Base-by-base conservation (phyloP, 2,113 vertebrate genomes). In the Channa maculata region DNA sequence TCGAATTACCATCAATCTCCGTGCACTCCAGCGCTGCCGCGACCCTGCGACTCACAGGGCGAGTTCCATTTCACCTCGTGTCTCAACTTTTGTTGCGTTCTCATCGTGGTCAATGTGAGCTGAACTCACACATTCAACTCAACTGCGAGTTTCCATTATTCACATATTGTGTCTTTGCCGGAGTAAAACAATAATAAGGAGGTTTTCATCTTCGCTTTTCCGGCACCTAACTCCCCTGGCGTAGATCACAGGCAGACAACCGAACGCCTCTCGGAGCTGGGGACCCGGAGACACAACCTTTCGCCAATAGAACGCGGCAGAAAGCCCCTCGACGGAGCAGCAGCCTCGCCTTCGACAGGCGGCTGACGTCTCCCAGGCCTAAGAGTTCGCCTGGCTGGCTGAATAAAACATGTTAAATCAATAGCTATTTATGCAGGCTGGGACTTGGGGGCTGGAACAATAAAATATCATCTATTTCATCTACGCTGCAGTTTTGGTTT, bases 401-500 rank as follows among this genome's bases (percentile, higher is more conserved):
- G 93, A 96, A 95, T 94, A 95, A 95, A 95, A 95, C 93, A 94
- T 92, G 84, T 91, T 92, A 92, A 96, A 96, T 96, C 95, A 95
- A 95, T 94, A 92, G 92, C 94, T 95, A 93, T 95, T 95, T 95
- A 96, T 95, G 93, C 86, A 92, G 45, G 51, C 73, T 83, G 84
- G 86, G 79, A 85, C 74, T 72, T 12, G n/a, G 77, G 72, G 82
- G 79, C 82, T 81, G 71, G 74, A 80, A 90, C 88, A 88, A 90
- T 90, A 88, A 88, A 88, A 87, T 77, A 87, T 84, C 63, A 82
- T 87, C 84, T 77, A 77, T 90, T 88, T 88, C 82, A 88, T 90
- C 84, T 84, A 84, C 79, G 80, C 84, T 87, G 88, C 88, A 88
- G 68, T 87, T 85, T 87, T 74, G 80, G 59, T 85, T 85, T 82